Evolutionary conservation across 2,888 invertebrate species (phyloP).

Genomic region (Nemotelus nigrinus): DNA sequence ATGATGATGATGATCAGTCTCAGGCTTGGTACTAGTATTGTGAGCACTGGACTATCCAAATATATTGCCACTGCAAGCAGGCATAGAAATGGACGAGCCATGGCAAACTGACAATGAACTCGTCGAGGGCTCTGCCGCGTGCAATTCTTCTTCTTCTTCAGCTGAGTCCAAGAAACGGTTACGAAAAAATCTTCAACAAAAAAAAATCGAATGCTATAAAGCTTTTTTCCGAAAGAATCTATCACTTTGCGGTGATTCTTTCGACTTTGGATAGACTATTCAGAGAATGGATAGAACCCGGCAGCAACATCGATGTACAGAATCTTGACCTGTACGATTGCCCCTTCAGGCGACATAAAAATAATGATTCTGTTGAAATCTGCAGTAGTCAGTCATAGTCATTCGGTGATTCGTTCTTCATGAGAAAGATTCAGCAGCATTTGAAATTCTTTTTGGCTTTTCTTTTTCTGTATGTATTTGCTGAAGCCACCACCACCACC

Average conservation of each 20-base stretch:
- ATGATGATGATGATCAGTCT: neutral
- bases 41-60: no score
- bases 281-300: neutral
- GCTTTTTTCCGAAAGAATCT: neutral
- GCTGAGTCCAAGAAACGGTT: neutral
- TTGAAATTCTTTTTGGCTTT: slow-evolving; percentile 23
- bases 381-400: slow-evolving; percentile 32
- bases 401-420: neutral
- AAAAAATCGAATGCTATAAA: no score
- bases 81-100: no score
- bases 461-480: no score
- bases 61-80: no score
- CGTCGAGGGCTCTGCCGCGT: slow-evolving; percentile 4
- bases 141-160: slow-evolving; percentile 1
- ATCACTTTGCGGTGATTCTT: slow-evolving; percentile 5
- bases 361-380: slow-evolving; percentile 39
- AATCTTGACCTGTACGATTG: slow-evolving; percentile 29
- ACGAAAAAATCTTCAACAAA: neutral
- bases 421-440: slow-evolving; percentile 2
- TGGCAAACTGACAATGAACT: slow-evolving; percentile 30
- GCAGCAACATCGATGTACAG: slow-evolving; percentile 2
- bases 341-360: slow-evolving; percentile 34
- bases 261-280: neutral
- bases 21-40: neutral
- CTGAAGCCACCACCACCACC: no score